phyloP scores from a whole-genome alignment of 2,113 vertebrate genomes.

The Sturnira hondurensis region DNA sequence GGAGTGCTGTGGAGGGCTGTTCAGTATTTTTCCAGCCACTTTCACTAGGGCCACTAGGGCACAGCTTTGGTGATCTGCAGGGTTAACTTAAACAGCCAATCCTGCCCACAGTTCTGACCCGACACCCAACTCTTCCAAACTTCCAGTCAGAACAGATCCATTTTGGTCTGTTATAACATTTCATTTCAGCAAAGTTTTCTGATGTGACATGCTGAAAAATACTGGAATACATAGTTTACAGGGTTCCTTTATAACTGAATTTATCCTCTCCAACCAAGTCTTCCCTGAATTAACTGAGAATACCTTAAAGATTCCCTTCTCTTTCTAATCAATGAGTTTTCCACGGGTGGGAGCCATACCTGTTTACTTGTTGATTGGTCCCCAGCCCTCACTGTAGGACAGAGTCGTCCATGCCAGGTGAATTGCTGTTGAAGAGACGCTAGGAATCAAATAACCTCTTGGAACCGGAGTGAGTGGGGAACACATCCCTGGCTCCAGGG shows the following conservation, averaged over 20 bases:
- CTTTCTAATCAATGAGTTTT: not conserved
- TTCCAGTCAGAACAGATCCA: not conserved
- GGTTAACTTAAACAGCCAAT: not conserved
- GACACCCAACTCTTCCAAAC: not conserved
- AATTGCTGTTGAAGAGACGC: not conserved
- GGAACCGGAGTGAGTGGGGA: not conserved
- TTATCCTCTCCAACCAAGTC: not conserved
- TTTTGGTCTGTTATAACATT: not conserved
- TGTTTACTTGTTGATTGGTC: not conserved
- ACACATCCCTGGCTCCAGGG: not conserved
- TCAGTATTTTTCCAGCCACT: not conserved
- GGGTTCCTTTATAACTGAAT: not conserved
- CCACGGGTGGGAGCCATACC: not conserved
- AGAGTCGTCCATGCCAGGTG: not conserved
- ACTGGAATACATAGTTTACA: not conserved
- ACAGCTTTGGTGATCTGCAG: not conserved
- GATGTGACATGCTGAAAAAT: not conserved
- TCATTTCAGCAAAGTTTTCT: not conserved
- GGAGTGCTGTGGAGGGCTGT: rapidly evolving
- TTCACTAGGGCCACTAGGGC: not conserved
- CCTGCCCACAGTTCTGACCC: not conserved
- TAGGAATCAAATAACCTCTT: not conserved
- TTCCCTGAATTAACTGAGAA: not conserved
- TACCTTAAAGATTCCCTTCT: not conserved
- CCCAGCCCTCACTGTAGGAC: not conserved